Base-by-base conservation (phyloP, 2,797 vertebrate species). In the Tarsius wallacei region DNA sequence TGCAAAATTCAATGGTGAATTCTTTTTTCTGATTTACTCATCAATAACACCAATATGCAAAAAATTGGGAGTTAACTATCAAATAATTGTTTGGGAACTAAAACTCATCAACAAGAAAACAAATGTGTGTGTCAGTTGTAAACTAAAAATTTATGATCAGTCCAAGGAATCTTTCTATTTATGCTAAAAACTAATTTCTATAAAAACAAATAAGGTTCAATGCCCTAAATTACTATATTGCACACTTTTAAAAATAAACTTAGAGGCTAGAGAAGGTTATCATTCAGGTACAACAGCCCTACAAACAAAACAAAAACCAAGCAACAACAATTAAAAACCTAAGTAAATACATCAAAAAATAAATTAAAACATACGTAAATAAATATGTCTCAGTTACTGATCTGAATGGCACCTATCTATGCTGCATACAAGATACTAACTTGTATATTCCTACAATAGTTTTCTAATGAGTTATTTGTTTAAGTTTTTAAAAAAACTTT, bases 111-210 rank as follows among this genome's bases (percentile, higher is more conserved):
- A 63, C 7, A 70, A 68, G 47, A 94, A 73, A 90, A 57, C 21
- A 87, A 90, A 68, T 64, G 15, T 31, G n/a, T 87, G 21, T 74
- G 13, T 84, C 5, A 42, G 21, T 83, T 76, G 10, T 89, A 91
- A 96, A 78, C 24, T 61, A 31, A 91, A 93, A 93, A 93, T 91
- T 91, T 21, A 88, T 77, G 55, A 81, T 19, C 7, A 73, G 17
- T 11, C 64, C 11, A 83, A 93, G 14, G 90, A 89, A 77, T 89
- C 3, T 71, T 77, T 91, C n/a, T 21, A 53, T 47, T 16, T 36
- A 74, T 87, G 24, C 71, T 51, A 74, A 73, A 42, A 88, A 64
- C 4, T 82, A 59, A 66, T 90, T 91, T 76, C 31, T 47, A 57
- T 77, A 90, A 92, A 95, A 83, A 66, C 19, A 78, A 77, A 6